A percentile compares a stretch with the other conserved stretches of the same genome.
Evolutionary conservation across 2,888 invertebrate species (phyloP).

Genomic region (Meteorus colon): DNA sequence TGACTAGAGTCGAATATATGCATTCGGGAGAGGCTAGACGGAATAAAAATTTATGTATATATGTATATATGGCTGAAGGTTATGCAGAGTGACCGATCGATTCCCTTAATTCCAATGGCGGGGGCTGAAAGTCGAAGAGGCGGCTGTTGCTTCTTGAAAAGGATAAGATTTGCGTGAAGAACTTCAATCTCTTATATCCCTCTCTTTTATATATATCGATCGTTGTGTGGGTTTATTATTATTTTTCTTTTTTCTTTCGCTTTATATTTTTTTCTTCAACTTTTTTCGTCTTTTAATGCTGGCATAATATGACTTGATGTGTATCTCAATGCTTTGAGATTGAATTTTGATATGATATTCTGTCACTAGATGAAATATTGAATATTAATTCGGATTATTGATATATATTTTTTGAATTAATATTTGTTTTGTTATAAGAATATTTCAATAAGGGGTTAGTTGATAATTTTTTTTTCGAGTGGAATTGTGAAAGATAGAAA

Average conservation of each 20-base stretch:
- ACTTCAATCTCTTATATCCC: neutral
- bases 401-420: too few relatives aligned
- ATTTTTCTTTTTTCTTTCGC: neutral
- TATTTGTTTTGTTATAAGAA: too few relatives aligned
- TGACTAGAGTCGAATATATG: conserved; percentile 21
- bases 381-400: too few relatives aligned
- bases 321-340: neutral
- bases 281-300: neutral
- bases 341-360: too few relatives aligned
- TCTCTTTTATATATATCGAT: neutral
- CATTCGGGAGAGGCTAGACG: conserved; percentile 28
- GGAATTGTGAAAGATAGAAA: too few relatives aligned
- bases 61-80: conserved; percentile 22
- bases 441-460: too few relatives aligned
- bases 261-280: neutral
- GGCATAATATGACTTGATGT: neutral
- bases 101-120: conserved; percentile 27
- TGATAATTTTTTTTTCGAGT: too few relatives aligned
- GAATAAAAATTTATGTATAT: conserved; percentile 14
- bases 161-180: conserved; percentile 21
- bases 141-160: conserved; percentile 37
- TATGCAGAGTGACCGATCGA: conserved; percentile 32
- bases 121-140: conserved; percentile 32
- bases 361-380: too few relatives aligned
- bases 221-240: neutral